Conservation (phyloP, 2,888 invertebrate genomes). For the Eilema griseolum region DNA sequence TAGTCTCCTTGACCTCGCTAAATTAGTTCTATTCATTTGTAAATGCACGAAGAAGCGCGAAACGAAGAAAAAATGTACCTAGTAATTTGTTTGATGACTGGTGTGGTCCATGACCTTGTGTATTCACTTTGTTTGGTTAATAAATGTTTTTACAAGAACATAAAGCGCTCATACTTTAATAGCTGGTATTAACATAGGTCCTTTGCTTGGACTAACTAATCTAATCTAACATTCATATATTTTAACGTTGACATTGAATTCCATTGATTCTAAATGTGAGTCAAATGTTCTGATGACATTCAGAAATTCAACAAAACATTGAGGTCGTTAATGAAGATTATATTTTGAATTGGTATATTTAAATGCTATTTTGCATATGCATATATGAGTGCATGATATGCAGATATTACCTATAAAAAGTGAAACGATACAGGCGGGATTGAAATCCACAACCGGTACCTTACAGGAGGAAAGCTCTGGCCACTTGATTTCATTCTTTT, state of each 20-base stretch:
- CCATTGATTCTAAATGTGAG: background rate
- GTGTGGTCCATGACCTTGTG: conserved; percentile 9
- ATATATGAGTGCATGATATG: background rate
- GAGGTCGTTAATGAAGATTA: background rate
- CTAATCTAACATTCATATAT: background rate
- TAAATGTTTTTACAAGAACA: background rate
- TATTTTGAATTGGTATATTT: background rate
- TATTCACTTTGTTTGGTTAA: background rate
- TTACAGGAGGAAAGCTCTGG: too few relatives aligned
- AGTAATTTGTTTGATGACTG: background rate
- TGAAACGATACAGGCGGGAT: too few relatives aligned
- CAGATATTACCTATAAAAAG: too few relatives aligned
- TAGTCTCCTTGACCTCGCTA: conserved; percentile 18
- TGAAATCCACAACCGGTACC: too few relatives aligned
- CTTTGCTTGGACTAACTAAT: background rate
- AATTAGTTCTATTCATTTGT: conserved; percentile 13
- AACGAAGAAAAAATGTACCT: conserved; percentile 17
- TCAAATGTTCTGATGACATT: background rate
- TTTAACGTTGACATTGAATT: background rate
- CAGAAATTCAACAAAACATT: background rate
- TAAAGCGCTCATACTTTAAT: background rate
- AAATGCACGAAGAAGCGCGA: conserved; percentile 28
- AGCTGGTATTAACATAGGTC: background rate
- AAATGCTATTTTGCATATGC: background rate
- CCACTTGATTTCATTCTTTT: too few relatives aligned